These are phyloP conservation scores for Ptilorrhoa leucosticta DNA, from an alignment of 2,113 vertebrate species.

Conservation along the genomic window DNA sequence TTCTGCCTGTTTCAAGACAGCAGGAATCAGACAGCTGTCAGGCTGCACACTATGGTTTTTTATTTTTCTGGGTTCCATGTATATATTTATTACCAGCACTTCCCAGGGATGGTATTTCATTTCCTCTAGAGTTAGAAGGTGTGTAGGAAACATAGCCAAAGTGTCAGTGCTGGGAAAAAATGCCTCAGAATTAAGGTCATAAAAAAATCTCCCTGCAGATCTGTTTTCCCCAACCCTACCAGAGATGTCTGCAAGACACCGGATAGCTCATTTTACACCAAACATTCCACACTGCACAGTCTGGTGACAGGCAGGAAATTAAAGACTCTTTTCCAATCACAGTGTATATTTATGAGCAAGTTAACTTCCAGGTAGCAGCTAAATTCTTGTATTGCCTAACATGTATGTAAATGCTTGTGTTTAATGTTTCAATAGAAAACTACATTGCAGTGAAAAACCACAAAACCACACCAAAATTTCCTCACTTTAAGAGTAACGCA, in stretches of 20 bases:
- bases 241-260: neutral
- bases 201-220: neutral
- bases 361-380: neutral
- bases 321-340: neutral
- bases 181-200: neutral
- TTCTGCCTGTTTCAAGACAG: neutral
- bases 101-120: neutral
- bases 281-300: neutral
- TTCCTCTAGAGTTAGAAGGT: neutral
- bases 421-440: neutral
- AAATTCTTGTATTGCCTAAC: neutral
- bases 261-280: neutral
- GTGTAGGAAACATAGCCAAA: neutral
- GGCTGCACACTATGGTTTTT: neutral
- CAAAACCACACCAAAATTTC: neutral
- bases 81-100: neutral
- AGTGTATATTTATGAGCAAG: neutral
- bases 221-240: neutral
- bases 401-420: neutral
- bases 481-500: neutral
- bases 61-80: neutral
- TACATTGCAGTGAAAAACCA: neutral
- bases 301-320: constrained; percentile 16
- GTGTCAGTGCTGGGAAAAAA: neutral
- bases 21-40: neutral